These are phyloP conservation scores for Venustaconcha ellipsiformis DNA, from an alignment of 1,140 invertebrate species.

Conservation along the genomic window DNA sequence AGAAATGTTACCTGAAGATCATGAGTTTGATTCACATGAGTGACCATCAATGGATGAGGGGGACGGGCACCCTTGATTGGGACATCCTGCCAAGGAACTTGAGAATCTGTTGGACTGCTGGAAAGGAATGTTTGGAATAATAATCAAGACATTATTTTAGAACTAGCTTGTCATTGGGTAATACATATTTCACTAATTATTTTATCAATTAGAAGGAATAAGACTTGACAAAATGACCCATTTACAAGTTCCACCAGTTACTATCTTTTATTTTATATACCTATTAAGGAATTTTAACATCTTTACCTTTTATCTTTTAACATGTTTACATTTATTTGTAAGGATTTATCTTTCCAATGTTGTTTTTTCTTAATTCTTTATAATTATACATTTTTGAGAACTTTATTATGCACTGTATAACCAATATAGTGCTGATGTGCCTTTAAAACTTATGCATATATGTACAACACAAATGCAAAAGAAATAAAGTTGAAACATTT, in stretches of 20 bases:
- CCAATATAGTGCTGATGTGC: no score
- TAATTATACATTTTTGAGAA: background rate
- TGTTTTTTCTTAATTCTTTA: no score
- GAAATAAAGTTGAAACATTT: background rate
- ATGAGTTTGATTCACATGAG: conserved; percentile 66
- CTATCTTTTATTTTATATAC: no score
- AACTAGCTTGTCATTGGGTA: background rate
- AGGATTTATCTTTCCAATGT: no score
- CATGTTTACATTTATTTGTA: no score
- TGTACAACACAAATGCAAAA: background rate
- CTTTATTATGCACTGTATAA: no score
- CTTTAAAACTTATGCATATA: no score
- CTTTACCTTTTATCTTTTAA: no score
- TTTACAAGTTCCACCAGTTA: background rate
- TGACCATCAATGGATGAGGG: conserved; percentile 63
- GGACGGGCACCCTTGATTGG: conserved; percentile 52
- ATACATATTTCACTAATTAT: background rate
- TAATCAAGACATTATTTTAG: background rate
- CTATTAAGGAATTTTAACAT: no score
- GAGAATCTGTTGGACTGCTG: conserved; percentile 10
- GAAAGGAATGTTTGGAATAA: conserved; percentile 1
- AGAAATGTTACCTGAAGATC: conserved; percentile 54
- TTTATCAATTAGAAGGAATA: background rate
- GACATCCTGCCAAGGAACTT: conserved; percentile 51
- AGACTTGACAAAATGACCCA: background rate